Conservation (phyloP, 2,113 vertebrate genomes). For the Oryzias celebensis region DNA sequence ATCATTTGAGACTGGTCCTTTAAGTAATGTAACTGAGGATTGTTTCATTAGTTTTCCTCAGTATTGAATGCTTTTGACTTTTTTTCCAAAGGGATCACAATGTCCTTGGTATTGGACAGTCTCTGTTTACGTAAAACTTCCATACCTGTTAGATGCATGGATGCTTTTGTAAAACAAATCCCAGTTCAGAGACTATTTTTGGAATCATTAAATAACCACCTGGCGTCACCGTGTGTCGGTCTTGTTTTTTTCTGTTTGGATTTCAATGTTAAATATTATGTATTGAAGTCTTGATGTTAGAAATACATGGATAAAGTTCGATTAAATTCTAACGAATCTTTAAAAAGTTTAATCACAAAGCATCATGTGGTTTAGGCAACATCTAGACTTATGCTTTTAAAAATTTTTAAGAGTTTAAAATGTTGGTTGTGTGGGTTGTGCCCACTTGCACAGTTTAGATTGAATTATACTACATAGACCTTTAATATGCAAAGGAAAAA, state of each 20-base stretch:
- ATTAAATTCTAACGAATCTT: no score
- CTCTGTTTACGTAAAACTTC: constrained; percentile 73
- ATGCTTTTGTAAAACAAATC: constrained; percentile 75
- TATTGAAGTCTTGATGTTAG: neutral
- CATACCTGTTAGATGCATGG: constrained; percentile 62
- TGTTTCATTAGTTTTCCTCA: constrained; percentile 22
- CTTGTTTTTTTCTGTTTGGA: constrained; percentile 4
- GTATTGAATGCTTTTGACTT: constrained; percentile 41
- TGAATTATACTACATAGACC: no score
- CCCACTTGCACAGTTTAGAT: no score
- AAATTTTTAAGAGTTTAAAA: no score
- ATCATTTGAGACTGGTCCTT: constrained; percentile 16
- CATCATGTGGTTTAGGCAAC: no score
- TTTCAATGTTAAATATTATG: neutral
- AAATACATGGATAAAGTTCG: neutral
- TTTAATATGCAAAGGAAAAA: no score
- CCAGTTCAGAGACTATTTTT: constrained; percentile 77
- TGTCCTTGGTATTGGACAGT: constrained; percentile 57
- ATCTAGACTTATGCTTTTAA: no score
- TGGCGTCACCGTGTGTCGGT: constrained; percentile 55
- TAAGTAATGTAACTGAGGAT: constrained; percentile 25
- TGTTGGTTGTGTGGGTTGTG: no score
- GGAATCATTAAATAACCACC: constrained; percentile 73
- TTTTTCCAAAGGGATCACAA: constrained; percentile 36
- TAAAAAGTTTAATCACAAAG: no score